Base-by-base conservation (phyloP, 2,797 vertebrate genomes). In the Megaceryle alcyon region DNA sequence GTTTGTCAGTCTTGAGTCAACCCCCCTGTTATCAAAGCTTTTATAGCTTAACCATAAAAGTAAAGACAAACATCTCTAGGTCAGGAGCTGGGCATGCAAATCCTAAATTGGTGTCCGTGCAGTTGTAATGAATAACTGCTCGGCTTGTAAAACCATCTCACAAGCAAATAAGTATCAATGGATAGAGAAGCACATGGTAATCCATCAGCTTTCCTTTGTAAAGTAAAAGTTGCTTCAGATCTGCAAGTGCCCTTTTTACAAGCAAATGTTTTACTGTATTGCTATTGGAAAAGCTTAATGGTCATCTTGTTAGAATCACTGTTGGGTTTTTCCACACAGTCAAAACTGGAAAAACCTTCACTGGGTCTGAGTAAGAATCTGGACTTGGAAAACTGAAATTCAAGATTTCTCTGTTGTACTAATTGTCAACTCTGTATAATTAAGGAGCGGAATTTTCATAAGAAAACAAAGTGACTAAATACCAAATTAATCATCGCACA, bases 381-480 rank as follows among this genome's bases (percentile, higher is more conserved):
- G 90, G 44, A 29, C 56, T 54, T 92, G 71, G 63, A 48, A 72
- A 93, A 8, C 33, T 39, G 75, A 31, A 77, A 33, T 10, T 15
- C 14, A 10, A 4, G 41, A 41, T 60, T 66, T 46, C 29, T 73
- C 69, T 92, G 23, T 28, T 66, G 71, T 11, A 16, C 29, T 44
- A 14, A 86, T 80, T 89, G 25, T 48, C 33, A 68, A 2, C 29
- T 56, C 25, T 1, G 35, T 48, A 7, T 43, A 89, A 69, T 78
- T 75, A 65, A 90, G 53, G 35, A 90, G 48, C 17, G 59, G 57
- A 57, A 11, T 69, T 77, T 72, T 94, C 53, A 18, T 49, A 53
- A 85, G 80, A 76, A 91, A 88, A 48, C 82, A 91, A 91, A 91
- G 71, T 83, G 81, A 63, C 48, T 54, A 57, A 82, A 83, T 68